These are phyloP conservation scores for Hoplostethus mediterraneus DNA, from an alignment of 2,797 vertebrate genomes.

Conservation along the genomic window DNA sequence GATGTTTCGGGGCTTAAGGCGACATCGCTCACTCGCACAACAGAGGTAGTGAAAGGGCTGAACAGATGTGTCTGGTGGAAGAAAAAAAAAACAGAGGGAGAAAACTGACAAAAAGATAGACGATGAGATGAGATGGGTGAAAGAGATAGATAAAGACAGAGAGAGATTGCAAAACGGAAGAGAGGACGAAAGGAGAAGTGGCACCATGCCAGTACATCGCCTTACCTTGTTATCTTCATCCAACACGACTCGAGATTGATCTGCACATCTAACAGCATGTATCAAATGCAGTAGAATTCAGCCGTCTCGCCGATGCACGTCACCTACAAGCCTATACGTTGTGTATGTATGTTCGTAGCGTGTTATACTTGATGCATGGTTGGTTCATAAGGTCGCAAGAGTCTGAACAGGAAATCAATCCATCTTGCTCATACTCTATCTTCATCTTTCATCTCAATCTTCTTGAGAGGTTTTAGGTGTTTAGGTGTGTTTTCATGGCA, in stretches of 20 bases:
- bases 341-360: neutral
- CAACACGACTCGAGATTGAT: constrained; percentile 57
- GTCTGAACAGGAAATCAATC: constrained; percentile 50
- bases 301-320: constrained; percentile 15
- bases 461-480: neutral
- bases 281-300: constrained; percentile 41
- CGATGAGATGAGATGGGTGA: constrained; percentile 62
- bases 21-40: constrained; percentile 58
- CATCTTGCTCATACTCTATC: constrained; percentile 34
- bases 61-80: constrained; percentile 56
- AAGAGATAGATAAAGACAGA: constrained; percentile 65
- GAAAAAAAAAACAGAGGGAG: constrained; percentile 42
- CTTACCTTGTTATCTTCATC: constrained; percentile 70
- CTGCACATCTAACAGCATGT: constrained; percentile 45
- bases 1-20: constrained; percentile 64
- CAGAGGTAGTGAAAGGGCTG: constrained; percentile 44
- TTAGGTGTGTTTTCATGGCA: neutral
- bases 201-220: constrained; percentile 51
- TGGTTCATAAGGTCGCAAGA: constrained; percentile 25
- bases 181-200: constrained; percentile 57
- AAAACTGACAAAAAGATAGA: constrained; percentile 75
- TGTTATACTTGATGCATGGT: constrained; percentile 38
- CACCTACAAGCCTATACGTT: neutral
- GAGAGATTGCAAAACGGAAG: constrained; percentile 53
- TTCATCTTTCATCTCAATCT: constrained; percentile 39